Conservation (phyloP, 2,888 invertebrate species). For the Aethes cnicana region DNA sequence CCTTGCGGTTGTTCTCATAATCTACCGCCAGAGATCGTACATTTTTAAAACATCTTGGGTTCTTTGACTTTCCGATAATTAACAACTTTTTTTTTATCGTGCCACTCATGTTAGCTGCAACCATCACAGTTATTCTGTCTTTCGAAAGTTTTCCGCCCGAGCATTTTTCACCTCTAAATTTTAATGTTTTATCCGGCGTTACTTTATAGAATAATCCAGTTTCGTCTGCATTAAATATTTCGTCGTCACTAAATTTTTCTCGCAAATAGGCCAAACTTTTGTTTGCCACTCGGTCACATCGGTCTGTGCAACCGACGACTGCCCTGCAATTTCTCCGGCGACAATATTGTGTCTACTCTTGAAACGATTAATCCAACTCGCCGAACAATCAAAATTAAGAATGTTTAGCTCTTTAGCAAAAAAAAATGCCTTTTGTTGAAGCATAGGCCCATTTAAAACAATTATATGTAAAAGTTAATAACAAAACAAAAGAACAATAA, state of each 20-base stretch:
- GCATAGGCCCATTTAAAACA: background rate
- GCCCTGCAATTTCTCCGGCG: slow-evolving; percentile 32
- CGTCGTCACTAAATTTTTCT: too few species aligned
- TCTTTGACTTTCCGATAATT: slow-evolving; percentile 9
- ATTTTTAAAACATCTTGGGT: slow-evolving; percentile 3
- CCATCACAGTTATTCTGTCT: slow-evolving; percentile 44
- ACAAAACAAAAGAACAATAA: too few species aligned
- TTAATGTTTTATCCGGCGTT: slow-evolving; percentile 41
- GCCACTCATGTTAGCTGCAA: slow-evolving; percentile 47
- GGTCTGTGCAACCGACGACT: background rate
- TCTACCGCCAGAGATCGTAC: too few species aligned
- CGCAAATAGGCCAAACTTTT: background rate
- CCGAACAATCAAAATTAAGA: slow-evolving; percentile 32
- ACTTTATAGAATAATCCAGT: slow-evolving; percentile 43
- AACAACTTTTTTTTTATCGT: slow-evolving; percentile 36
- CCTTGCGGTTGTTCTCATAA: too few species aligned
- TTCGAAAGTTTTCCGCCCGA: slow-evolving; percentile 43
- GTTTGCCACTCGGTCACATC: background rate
- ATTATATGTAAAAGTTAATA: too few species aligned
- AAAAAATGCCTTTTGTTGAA: slow-evolving; percentile 24
- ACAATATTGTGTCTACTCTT: slow-evolving; percentile 36
- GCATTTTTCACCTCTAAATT: slow-evolving; percentile 46
- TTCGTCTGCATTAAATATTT: slow-evolving; percentile 43
- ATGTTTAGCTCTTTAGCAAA: slow-evolving; percentile 34
- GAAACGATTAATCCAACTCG: slow-evolving; percentile 35